These are phyloP conservation scores for Melanerpes formicivorus DNA, from an alignment of 2,113 vertebrate species.

Conservation along the genomic window DNA sequence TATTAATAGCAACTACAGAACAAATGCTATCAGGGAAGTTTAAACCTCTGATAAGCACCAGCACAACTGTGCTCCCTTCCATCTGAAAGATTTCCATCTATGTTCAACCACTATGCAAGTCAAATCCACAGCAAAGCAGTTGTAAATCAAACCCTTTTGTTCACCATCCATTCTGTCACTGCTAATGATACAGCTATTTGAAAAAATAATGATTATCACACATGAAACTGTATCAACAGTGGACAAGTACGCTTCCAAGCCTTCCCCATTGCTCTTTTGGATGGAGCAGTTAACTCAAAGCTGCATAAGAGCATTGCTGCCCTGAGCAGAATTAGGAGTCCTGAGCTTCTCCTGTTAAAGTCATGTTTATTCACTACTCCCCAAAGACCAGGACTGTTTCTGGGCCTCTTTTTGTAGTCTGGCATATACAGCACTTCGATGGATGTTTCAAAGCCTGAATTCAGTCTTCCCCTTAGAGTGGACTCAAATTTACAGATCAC, in stretches of 20 bases:
- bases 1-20: conserved; percentile 52
- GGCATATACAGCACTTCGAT: neutral
- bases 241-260: neutral
- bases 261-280: neutral
- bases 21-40: conserved; percentile 40
- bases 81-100: neutral
- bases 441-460: neutral
- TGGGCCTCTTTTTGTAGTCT: neutral
- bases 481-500: neutral
- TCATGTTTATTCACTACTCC: neutral
- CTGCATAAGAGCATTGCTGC: neutral
- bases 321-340: neutral
- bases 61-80: neutral
- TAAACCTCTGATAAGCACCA: conserved; percentile 1
- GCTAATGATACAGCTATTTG: neutral
- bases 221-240: neutral
- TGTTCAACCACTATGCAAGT: neutral
- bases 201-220: neutral
- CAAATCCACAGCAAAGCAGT: neutral
- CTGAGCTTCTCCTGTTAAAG: neutral
- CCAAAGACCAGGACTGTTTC: neutral
- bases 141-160: neutral
- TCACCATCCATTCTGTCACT: neutral
- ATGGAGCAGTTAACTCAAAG: neutral
- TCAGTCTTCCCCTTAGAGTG: neutral